Conservation (phyloP, 1,140 invertebrate species). For the Pogonognathellus flavescens region DNA sequence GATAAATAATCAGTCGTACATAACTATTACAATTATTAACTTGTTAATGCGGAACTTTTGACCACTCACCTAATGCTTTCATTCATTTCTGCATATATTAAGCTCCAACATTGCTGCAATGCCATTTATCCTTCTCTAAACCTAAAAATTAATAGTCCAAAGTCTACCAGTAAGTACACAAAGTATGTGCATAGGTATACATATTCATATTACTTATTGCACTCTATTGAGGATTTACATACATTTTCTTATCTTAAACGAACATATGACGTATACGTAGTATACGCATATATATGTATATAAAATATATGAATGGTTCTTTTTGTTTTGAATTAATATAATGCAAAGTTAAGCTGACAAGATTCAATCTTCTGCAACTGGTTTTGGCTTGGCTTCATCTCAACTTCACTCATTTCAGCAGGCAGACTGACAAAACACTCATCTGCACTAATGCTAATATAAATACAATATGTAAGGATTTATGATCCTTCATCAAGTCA, state of each 20-base stretch:
- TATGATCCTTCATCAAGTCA: conserved; percentile 42
- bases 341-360: neutral
- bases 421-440: neutral
- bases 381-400: conserved; percentile 35
- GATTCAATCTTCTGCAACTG: conserved; percentile 15
- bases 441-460: conserved; percentile 26
- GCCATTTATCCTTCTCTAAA: conserved; percentile 1
- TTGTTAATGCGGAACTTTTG: conserved; percentile 46
- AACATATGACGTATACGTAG: neutral
- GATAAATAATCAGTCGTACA: conserved; percentile 28
- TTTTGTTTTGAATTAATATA: neutral
- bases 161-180: neutral
- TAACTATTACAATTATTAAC: conserved; percentile 51
- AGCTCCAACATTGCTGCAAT: neutral
- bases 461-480: conserved; percentile 33
- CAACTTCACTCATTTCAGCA: conserved; percentile 39
- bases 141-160: neutral
- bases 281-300: no score
- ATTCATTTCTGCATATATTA: conserved; percentile 10
- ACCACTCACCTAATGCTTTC: conserved; percentile 20
- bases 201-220: no score
- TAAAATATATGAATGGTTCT: neutral
- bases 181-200: neutral
- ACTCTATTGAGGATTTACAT: no score
- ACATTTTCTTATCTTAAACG: neutral